Conservation (phyloP, 2,797 vertebrate species). For the Tadarida brasiliensis region DNA sequence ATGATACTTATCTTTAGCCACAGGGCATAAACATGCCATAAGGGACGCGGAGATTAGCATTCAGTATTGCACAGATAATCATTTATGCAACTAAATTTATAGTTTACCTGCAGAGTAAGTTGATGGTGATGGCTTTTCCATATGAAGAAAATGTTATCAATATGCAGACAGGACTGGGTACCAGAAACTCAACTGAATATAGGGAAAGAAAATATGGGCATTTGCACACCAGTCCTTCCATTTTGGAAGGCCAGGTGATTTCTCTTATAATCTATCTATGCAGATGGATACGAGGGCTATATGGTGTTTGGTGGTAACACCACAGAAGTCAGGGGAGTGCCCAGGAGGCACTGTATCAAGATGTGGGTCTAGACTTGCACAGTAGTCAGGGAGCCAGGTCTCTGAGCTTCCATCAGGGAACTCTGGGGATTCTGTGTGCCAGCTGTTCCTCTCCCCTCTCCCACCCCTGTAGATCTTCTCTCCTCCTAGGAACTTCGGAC, state of each 20-base stretch:
- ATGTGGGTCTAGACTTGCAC: background rate
- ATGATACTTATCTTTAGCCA: conserved; percentile 26
- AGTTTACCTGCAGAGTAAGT: background rate
- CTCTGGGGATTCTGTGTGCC: background rate
- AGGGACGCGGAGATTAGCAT: background rate
- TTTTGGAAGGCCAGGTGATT: background rate
- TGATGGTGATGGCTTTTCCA: background rate
- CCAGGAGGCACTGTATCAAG: background rate
- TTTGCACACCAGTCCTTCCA: background rate
- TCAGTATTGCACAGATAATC: background rate
- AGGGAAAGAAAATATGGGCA: background rate
- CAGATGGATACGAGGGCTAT: background rate
- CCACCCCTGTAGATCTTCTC: background rate
- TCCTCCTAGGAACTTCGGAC: background rate
- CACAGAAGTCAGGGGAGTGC: background rate
- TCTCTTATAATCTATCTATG: background rate
- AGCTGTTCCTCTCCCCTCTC: background rate
- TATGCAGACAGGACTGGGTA: background rate
- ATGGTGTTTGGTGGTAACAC: background rate
- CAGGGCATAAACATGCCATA: background rate
- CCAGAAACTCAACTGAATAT: background rate
- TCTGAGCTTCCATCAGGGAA: background rate
- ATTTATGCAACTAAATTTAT: background rate
- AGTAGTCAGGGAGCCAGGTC: background rate
- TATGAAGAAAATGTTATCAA: conserved; percentile 19